phyloP scores from a whole-genome alignment of 1,140 invertebrate genomes.

The Atta colombica region DNA sequence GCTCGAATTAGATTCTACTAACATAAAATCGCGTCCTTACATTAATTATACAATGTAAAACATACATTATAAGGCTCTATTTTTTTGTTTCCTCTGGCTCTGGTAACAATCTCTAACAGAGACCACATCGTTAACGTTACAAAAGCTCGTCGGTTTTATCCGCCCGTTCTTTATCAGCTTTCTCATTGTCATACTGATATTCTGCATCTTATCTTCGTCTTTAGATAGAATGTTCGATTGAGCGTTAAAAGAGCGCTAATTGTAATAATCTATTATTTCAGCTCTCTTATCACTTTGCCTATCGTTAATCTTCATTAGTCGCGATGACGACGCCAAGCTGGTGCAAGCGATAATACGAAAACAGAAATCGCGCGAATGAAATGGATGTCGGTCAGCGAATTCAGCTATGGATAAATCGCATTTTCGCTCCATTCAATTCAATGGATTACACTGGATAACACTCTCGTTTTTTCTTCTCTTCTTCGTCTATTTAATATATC shows the following conservation, averaged over 20 bases:
- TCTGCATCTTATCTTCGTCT: neutral
- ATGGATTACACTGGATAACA: slow-evolving; percentile 36
- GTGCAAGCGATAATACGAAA: slow-evolving; percentile 34
- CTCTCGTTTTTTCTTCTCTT: neutral
- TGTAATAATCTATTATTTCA: slow-evolving; percentile 35
- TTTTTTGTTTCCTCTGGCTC: slow-evolving; percentile 48
- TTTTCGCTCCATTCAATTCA: neutral
- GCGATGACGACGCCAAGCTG: slow-evolving; percentile 16
- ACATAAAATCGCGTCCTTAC: slow-evolving; percentile 30
- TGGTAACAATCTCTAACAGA: slow-evolving; percentile 43
- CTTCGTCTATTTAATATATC: slow-evolving; percentile 37
- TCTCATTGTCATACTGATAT: slow-evolving; percentile 1
- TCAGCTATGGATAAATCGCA: slow-evolving; percentile 10
- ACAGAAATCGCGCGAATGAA: slow-evolving; percentile 27
- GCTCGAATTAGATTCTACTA: slow-evolving; percentile 14
- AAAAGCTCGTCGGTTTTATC: slow-evolving; percentile 37
- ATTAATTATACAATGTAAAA: slow-evolving; percentile 44
- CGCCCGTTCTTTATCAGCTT: slow-evolving; percentile 1
- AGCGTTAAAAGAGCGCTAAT: slow-evolving; percentile 38
- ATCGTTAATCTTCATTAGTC: slow-evolving; percentile 29
- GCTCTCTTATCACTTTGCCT: slow-evolving; percentile 35
- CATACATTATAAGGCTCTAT: slow-evolving; percentile 50
- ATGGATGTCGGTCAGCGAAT: slow-evolving; percentile 4
- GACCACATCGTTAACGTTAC: slow-evolving; percentile 26
- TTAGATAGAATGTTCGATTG: slow-evolving; percentile 56